Base-by-base conservation (phyloP, 1,140 invertebrate species). In the Maniola jurtina region DNA sequence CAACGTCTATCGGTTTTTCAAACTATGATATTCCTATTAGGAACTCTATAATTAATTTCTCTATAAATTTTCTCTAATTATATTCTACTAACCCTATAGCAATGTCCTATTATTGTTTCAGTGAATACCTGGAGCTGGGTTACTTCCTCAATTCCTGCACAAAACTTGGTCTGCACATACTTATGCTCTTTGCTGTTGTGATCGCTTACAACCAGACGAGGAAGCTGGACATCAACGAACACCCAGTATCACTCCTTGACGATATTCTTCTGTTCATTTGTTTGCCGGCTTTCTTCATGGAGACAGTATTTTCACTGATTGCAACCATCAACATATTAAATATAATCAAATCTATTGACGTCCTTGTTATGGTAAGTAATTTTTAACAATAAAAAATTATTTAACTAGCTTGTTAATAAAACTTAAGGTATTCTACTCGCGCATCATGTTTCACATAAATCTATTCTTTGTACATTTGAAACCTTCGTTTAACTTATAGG, bases 211-310 rank as follows among this genome's bases (percentile, higher is more conserved):
- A 90, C 50, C 92, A 94, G 81, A 92, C 93, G 14, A 88, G 89
- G 9, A 92, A 92, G 70, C 79, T 95, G 58, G 94, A 96, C 74
- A 88, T 95, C 35, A 95, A 94, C 76, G 88, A 89, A 56, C 92
- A 94, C 71, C 92, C 93, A 3, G 92, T 95, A 8, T 94, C 94
- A 2, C 83, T 93, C n/a, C 88, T 95, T 6, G 95, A 96, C 70
- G 94, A 95, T 75, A 91, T 95, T 7, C 83, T 95, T 0, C 89
- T 95, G 0, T 94, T 95, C 71, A 93, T 95, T 40, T 95, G 94
- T 73, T 87, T 95, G 13, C 95, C 95, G 0, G 94, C 94, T 25
- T 95, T 95, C 84, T 95, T 95, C 78, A 89, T 95, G 63, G 94
- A 95, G 66, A 93, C 92, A 0, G 92, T 94, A 36, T 92, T 95